Percentiles rank a stretch among this genome's conserved stretches.
These are phyloP conservation scores for Electrophaes corylata DNA, from an alignment of 2,888 invertebrate genomes.

Conservation along the genomic window DNA sequence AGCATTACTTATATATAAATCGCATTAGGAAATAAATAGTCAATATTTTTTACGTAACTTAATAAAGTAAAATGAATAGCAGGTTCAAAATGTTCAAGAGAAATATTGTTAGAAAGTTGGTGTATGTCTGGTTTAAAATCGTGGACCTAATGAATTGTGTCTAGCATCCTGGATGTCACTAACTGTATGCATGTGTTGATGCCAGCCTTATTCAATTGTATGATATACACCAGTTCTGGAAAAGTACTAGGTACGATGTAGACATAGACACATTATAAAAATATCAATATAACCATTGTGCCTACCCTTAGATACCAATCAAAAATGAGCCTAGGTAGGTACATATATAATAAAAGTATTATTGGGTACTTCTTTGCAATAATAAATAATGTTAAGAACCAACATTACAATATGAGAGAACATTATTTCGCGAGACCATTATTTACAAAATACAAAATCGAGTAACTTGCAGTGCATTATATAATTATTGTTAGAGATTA, in stretches of 20 bases:
- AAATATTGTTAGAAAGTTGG: not conserved
- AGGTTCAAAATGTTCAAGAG: not conserved
- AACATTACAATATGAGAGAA: no score
- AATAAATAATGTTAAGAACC: slow-evolving; percentile 5
- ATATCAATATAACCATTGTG: slow-evolving; percentile 60
- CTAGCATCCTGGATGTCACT: no score
- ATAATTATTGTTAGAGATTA: slow-evolving; percentile 46
- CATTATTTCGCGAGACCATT: slow-evolving; percentile 7
- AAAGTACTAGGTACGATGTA: not conserved
- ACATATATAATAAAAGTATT: slow-evolving; percentile 20
- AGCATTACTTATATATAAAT: slow-evolving; percentile 11
- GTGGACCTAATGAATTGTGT: no score
- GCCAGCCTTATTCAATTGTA: slow-evolving; percentile 10
- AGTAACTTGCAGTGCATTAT: slow-evolving; percentile 43
- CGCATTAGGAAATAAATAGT: slow-evolving; percentile 14
- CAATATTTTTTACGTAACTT: slow-evolving; percentile 21
- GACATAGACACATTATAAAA: slow-evolving; percentile 3
- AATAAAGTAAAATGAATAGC: slow-evolving; percentile 10
- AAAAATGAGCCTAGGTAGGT: slow-evolving; percentile 29
- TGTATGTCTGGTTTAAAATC: not conserved
- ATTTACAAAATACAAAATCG: slow-evolving; percentile 8
- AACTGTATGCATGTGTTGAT: no score
- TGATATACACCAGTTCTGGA: not conserved
- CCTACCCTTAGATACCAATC: slow-evolving; percentile 58
- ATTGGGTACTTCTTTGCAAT: slow-evolving; percentile 5